Conservation (phyloP, 2,797 vertebrate genomes). For the Clarias platycephalus region DNA sequence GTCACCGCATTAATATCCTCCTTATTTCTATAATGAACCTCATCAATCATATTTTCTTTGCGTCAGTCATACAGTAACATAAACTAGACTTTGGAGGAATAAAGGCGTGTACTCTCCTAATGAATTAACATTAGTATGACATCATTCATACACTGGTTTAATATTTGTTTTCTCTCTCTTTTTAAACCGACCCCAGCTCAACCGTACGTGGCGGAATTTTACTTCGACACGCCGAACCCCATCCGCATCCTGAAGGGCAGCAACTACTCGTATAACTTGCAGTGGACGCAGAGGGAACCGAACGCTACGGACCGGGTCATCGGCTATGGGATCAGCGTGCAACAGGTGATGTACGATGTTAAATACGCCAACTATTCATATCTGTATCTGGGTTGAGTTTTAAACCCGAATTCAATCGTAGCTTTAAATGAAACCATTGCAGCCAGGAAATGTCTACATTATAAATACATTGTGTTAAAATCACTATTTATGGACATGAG, state of each 20-base stretch:
- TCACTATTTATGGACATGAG: not conserved
- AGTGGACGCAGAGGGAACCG: slow-evolving; percentile 95
- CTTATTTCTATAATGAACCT: not conserved
- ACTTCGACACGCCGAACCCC: slow-evolving; percentile 94
- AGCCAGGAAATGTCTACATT: not conserved
- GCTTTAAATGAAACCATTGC: too few species aligned
- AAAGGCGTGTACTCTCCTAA: not conserved
- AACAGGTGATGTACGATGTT: slow-evolving; percentile 76
- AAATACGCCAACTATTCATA: not conserved
- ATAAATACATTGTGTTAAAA: not conserved
- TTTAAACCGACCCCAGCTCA: slow-evolving; percentile 72
- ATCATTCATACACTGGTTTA: too few species aligned
- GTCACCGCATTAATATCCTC: not conserved
- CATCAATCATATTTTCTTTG: not conserved
- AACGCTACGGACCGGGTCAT: slow-evolving; percentile 86
- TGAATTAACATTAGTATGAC: not conserved
- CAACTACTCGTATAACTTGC: slow-evolving; percentile 93
- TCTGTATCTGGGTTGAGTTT: not conserved
- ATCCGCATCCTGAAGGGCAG: slow-evolving; percentile 87
- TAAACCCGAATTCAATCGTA: not conserved
- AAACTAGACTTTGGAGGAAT: not conserved
- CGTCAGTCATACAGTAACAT: not conserved
- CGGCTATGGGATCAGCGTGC: slow-evolving; percentile 86
- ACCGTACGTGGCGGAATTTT: slow-evolving; percentile 95
- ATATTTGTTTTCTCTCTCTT: slow-evolving; percentile 4